Evolutionary conservation across 2,888 invertebrate species (phyloP), one percentile per base, ranked within the genome.

Genomic region (Pyralis farinalis): DNA sequence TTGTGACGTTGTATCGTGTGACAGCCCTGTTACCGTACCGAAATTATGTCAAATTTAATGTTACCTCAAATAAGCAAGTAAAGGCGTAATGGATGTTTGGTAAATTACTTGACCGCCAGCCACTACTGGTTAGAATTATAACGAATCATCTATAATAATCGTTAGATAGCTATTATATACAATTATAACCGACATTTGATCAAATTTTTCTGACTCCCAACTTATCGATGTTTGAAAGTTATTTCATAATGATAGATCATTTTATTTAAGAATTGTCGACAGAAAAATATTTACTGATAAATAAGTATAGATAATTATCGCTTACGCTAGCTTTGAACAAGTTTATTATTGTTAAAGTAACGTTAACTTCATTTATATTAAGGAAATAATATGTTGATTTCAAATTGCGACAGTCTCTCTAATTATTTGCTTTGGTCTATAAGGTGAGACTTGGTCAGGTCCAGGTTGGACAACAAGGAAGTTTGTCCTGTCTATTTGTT

Each of bases 121-220:
- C 27, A 12, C n/a, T n/a, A n/a, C 32, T 7, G 12, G 31, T 12
- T 22, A 9, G 12, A 12, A 32, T 32, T 39, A 33, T 34, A 27
- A 33, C 39, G 20, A 32, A 39, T 39, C 39, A 39, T 39, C 32
- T 16, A 25, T 10, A 27, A 16, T 39, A 39, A 39, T 39, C 11
- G 31, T 39, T 25, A 22, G 33, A 8, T 12, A 28, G 33, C 16
- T 27, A 9, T 39, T 33, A 33, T 12, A 27, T 21, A 27, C 25
- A 33, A 39, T 39, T 28, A 33, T 28, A 20, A 1, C 12, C 7
- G 16, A 16, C 16, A 12, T 30, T 7, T 6, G 16, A 9, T n/a
- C 12, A 16, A 34, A 25, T 37, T 22, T 20, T 37, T 29, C n/a
- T 34, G n/a, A 12, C 2, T 31, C 11, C 12, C 3, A 6, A 11